Percentiles rank a stretch among this genome's conserved stretches.
Conservation (phyloP, 2,113 vertebrate species). For the Montifringilla adamsi region DNA sequence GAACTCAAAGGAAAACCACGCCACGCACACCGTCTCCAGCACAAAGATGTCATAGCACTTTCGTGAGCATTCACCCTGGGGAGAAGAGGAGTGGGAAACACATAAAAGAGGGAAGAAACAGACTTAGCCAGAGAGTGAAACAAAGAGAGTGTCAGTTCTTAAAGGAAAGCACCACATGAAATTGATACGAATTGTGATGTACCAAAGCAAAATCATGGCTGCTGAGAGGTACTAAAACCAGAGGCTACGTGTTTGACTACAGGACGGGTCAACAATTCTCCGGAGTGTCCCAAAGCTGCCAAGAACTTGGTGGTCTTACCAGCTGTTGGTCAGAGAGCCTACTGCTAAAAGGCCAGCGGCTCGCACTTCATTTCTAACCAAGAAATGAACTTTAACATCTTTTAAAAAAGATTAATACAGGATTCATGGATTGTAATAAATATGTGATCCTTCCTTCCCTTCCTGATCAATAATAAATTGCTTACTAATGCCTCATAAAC, state of each 20-base stretch:
- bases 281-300: background rate
- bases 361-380: background rate
- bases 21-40: conserved; percentile 93
- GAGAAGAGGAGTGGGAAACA: background rate
- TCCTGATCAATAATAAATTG: background rate
- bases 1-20: conserved; percentile 96
- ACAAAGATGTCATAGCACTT: conserved; percentile 91
- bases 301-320: background rate
- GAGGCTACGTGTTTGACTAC: background rate
- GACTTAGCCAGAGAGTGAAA: background rate
- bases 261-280: background rate
- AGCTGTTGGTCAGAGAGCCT: background rate
- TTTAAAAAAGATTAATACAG: background rate
- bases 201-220: background rate
- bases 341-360: background rate
- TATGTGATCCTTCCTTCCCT: background rate
- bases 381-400: background rate
- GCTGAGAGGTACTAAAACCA: background rate
- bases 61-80: conserved; percentile 90
- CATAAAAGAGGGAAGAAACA: background rate
- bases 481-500: background rate
- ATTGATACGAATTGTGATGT: rapidly evolving
- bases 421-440: background rate
- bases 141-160: background rate
- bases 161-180: background rate